Percentiles rank a stretch among this genome's conserved stretches.
Conservation (phyloP, 2,888 invertebrate genomes). For the Athripsodes cinereus region DNA sequence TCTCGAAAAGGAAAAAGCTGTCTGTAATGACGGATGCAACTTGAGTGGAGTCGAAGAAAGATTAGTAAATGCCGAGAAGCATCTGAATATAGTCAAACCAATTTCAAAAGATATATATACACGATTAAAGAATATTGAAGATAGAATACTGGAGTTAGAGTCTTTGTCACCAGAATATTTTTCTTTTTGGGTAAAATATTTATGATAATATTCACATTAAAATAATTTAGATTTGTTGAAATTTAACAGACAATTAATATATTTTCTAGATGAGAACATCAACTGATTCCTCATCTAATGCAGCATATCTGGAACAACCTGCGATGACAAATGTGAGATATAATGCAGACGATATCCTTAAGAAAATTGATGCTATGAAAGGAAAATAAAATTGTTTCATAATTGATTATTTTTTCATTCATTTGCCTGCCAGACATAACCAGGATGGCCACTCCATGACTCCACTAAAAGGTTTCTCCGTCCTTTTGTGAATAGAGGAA, state of each 20-base stretch:
- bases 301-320: not conserved
- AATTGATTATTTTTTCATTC: too few relatives aligned
- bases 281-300: too few relatives aligned
- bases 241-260: not conserved
- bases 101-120: slow-evolving; percentile 59
- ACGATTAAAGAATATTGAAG: slow-evolving; percentile 67
- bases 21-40: too few relatives aligned
- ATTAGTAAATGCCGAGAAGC: slow-evolving; percentile 57
- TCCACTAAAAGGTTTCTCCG: too few relatives aligned
- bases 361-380: not conserved
- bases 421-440: too few relatives aligned
- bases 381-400: not conserved
- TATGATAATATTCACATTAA: not conserved
- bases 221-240: not conserved
- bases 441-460: too few relatives aligned
- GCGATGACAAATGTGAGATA: not conserved
- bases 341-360: not conserved
- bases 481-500: too few relatives aligned
- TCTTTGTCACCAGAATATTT: slow-evolving; percentile 77
- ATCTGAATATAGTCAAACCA: slow-evolving; percentile 50
- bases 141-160: slow-evolving; percentile 65
- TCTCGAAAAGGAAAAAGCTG: too few relatives aligned
- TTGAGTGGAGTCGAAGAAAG: slow-evolving; percentile 58
- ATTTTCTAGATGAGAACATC: not conserved
- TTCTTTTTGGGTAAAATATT: slow-evolving; percentile 53